Evolutionary conservation across 2,113 vertebrate genomes (phyloP).

Genomic region (Psettodes erumei): DNA sequence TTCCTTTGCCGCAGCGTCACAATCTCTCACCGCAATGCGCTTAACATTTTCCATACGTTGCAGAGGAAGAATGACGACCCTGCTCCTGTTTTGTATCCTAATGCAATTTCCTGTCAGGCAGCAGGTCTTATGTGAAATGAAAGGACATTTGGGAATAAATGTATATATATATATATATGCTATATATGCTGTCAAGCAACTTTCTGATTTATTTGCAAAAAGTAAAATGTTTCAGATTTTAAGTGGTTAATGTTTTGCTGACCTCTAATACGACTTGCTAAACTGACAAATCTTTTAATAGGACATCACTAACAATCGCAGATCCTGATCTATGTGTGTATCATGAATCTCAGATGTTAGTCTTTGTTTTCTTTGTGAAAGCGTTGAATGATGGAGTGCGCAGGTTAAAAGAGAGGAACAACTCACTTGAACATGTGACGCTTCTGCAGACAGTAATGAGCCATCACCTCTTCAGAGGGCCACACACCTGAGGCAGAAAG

Average conservation of each 20-base stretch:
- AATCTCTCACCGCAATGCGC: not conserved
- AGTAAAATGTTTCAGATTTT: not conserved
- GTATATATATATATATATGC: too few species aligned
- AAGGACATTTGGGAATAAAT: too few species aligned
- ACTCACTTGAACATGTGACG: slow-evolving; percentile 91
- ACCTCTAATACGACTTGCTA: not conserved
- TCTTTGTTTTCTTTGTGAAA: not conserved
- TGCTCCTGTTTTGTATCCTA: slow-evolving; percentile 6
- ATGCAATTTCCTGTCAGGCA: slow-evolving; percentile 5
- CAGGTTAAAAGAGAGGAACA: not conserved
- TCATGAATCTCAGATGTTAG: not conserved
- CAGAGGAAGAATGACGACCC: not conserved
- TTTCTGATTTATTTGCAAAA: not conserved
- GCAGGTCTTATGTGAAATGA: not conserved
- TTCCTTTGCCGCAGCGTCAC: not conserved
- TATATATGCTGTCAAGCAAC: not conserved
- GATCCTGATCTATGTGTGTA: not conserved
- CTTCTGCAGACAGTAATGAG: slow-evolving; percentile 96
- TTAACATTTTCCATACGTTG: not conserved
- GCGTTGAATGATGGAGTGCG: slow-evolving; percentile 23
- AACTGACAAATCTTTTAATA: not conserved
- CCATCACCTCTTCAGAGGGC: slow-evolving; percentile 97
- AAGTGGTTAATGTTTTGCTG: not conserved
- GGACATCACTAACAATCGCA: not conserved
- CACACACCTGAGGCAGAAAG: slow-evolving; percentile 88